Percentiles rank a stretch among this genome's conserved stretches.
phyloP scores from a whole-genome alignment of 2,113 vertebrate genomes.

The Hippocampus abdominalis region DNA sequence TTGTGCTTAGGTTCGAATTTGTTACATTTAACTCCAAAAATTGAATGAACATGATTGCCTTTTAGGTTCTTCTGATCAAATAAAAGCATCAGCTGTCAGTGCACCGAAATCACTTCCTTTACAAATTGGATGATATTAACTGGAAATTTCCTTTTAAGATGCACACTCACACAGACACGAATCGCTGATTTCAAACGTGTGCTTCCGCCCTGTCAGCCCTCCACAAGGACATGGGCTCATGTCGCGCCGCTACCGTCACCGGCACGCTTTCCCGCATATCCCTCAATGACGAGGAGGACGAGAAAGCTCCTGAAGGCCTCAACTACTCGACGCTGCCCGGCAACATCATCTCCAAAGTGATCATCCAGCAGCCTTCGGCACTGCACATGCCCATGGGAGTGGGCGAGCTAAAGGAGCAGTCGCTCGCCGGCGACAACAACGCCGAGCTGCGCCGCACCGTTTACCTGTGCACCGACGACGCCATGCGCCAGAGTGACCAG shows the following conservation, averaged over 20 bases:
- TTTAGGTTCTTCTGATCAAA: slow-evolving; percentile 19
- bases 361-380: slow-evolving; percentile 92
- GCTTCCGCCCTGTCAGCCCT: slow-evolving; percentile 77
- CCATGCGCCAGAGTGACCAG: slow-evolving; percentile 86
- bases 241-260: slow-evolving; percentile 92
- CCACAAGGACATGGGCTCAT: slow-evolving; percentile 97
- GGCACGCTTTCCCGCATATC: slow-evolving; percentile 97
- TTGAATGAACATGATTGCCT: background rate
- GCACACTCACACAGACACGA: slow-evolving; percentile 10
- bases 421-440: slow-evolving; percentile 78
- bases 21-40: background rate
- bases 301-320: slow-evolving; percentile 88
- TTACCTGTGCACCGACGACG: slow-evolving; percentile 95
- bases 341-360: slow-evolving; percentile 98
- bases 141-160: slow-evolving; percentile 4
- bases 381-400: slow-evolving; percentile 92
- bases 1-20: background rate
- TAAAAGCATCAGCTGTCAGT: slow-evolving; percentile 9
- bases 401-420: slow-evolving; percentile 86
- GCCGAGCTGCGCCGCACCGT: slow-evolving; percentile 90
- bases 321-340: slow-evolving; percentile 96
- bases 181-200: slow-evolving; percentile 20
- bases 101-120: slow-evolving; percentile 1
- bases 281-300: slow-evolving; percentile 93
- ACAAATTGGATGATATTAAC: background rate